These are phyloP conservation scores for Drosophila greeni DNA, from an alignment of 2,888 invertebrate species.

Conservation along the genomic window DNA sequence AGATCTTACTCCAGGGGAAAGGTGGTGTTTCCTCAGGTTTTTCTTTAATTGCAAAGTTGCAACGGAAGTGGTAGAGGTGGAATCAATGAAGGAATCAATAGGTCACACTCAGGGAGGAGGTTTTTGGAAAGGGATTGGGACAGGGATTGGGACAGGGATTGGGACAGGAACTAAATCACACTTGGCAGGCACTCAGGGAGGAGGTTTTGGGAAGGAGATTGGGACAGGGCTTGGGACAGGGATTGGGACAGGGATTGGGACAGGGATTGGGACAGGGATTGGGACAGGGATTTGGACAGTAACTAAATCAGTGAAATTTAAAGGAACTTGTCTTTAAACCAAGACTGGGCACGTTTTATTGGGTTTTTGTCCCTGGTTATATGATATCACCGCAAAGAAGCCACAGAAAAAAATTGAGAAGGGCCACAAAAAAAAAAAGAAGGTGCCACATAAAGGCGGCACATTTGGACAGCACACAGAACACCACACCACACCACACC, in stretches of 20 bases:
- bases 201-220: background rate
- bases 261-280: too few relatives aligned
- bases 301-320: too few relatives aligned
- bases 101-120: conserved; percentile 49
- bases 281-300: too few relatives aligned
- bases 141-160: background rate
- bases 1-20: background rate
- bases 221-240: background rate
- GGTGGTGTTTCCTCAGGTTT: background rate
- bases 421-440: conserved; percentile 25
- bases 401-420: too few relatives aligned
- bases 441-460: conserved; percentile 37
- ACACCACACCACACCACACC: conserved; percentile 17
- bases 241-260: conserved; percentile 5
- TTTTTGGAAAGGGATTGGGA: conserved; percentile 11
- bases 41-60: conserved; percentile 7
- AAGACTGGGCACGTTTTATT: too few relatives aligned
- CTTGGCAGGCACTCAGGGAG: conserved; percentile 19
- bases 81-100: conserved; percentile 67
- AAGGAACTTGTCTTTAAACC: too few relatives aligned
- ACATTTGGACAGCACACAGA: too few relatives aligned
- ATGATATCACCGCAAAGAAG: conserved; percentile 71
- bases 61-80: conserved; percentile 54
- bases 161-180: conserved; percentile 46
- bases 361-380: too few relatives aligned